Conservation (phyloP, 37 sponge, comb jelly and placozoan species). For the Cladorhizidae sp. region DNA sequence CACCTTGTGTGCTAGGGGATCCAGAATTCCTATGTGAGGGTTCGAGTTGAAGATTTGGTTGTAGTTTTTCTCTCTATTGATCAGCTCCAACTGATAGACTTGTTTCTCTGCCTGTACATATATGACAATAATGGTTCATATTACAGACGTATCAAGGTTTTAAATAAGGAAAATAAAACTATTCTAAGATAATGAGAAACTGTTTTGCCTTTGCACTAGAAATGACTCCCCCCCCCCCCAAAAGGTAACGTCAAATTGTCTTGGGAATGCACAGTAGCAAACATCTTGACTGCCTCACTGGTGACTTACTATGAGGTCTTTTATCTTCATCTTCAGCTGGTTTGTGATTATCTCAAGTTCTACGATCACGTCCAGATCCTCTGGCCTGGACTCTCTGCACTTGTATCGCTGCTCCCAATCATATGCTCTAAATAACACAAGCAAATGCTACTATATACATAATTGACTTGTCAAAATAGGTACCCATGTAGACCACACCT, state of each 20-base stretch:
- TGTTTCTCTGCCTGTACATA: slow-evolving; percentile 83
- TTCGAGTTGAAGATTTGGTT: slow-evolving; percentile 89
- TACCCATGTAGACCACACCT: not conserved
- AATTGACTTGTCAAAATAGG: not conserved
- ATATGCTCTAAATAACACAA: slow-evolving; percentile 16
- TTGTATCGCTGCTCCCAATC: slow-evolving; percentile 56
- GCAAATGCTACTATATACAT: not conserved
- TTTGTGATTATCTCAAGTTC: slow-evolving; percentile 49
- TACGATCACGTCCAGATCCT: slow-evolving; percentile 65
- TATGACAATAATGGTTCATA: too few species aligned
- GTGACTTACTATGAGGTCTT: slow-evolving; percentile 63
- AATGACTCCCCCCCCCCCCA: too few species aligned
- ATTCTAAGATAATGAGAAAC: too few species aligned
- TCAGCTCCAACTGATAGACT: slow-evolving; percentile 87
- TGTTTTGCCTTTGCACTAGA: not conserved
- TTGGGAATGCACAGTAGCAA: too few species aligned
- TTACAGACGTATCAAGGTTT: not conserved
- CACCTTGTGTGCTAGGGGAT: slow-evolving; percentile 55
- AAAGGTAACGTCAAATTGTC: too few species aligned
- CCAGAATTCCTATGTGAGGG: slow-evolving; percentile 79
- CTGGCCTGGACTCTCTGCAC: slow-evolving; percentile 60
- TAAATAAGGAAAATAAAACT: too few species aligned
- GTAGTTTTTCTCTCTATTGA: slow-evolving; percentile 95
- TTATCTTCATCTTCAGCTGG: slow-evolving; percentile 53
- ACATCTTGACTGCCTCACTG: not conserved